Percentiles rank a stretch among this genome's conserved stretches.
phyloP scores from a whole-genome alignment of 2,113 vertebrate genomes.

The Misgurnus mizolepis region DNA sequence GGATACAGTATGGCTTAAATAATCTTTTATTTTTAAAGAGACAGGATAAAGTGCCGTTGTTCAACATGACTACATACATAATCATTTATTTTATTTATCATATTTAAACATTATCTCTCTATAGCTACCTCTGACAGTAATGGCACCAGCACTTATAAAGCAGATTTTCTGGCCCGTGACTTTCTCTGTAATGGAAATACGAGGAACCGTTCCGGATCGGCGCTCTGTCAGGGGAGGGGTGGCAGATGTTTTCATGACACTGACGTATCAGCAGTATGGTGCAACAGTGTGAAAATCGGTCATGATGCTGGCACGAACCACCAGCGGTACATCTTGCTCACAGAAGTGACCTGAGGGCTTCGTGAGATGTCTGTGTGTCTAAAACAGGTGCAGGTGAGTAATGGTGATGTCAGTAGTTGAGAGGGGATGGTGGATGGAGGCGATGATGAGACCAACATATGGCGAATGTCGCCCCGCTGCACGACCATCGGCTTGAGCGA shows the following conservation, averaged over 20 bases:
- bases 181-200: too few relatives aligned
- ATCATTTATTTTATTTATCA: background rate
- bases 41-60: too few relatives aligned
- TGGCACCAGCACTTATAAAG: background rate
- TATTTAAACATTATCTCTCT: too few relatives aligned
- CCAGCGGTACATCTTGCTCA: slow-evolving; percentile 11
- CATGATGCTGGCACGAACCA: background rate
- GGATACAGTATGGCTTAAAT: too few relatives aligned
- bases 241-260: slow-evolving; percentile 37
- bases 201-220: too few relatives aligned
- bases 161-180: background rate
- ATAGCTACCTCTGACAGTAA: too few relatives aligned
- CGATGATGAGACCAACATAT: slow-evolving; percentile 37
- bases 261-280: slow-evolving; percentile 31
- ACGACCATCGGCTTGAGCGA: slow-evolving; percentile 23
- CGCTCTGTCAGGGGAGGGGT: too few relatives aligned
- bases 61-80: too few relatives aligned
- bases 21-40: too few relatives aligned
- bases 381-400: slow-evolving; percentile 8
- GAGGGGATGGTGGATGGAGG: background rate
- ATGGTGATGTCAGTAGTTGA: slow-evolving; percentile 29
- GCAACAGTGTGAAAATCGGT: slow-evolving; percentile 35
- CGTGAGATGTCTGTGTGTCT: background rate
- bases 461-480: slow-evolving; percentile 3
- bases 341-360: background rate